phyloP scores from a whole-genome alignment of 2,113 vertebrate species.

The Ammodytes marinus region DNA sequence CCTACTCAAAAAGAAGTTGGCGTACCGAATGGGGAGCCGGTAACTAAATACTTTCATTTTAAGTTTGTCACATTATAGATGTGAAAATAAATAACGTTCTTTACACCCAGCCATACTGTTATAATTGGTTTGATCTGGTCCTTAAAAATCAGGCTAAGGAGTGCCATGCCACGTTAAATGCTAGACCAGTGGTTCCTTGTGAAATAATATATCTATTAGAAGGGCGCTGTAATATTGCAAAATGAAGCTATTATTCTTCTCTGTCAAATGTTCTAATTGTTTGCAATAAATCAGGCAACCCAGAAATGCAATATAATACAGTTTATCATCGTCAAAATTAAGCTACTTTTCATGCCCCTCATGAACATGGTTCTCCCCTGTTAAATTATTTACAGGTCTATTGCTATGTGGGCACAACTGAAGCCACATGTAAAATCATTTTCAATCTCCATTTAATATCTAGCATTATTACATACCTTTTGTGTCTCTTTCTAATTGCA shows the following conservation, averaged over 20 bases:
- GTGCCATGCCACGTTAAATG: not conserved
- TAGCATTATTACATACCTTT: not conserved
- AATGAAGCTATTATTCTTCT: not conserved
- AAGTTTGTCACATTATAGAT: not conserved
- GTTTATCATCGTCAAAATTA: not conserved
- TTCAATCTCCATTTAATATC: not conserved
- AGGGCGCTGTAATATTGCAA: not conserved
- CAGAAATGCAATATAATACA: not conserved
- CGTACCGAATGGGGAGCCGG: conserved; percentile 89
- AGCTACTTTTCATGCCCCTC: not conserved
- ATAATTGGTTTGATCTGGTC: not conserved
- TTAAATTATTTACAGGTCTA: not conserved
- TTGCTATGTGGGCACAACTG: not conserved
- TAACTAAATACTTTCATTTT: conserved; percentile 61
- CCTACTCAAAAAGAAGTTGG: conserved; percentile 88
- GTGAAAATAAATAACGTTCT: not conserved
- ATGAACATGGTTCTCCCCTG: not conserved
- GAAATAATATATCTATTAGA: no score
- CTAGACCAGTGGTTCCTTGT: no score
- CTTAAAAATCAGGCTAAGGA: not conserved
- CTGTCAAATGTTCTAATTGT: not conserved
- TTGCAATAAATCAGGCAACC: not conserved
- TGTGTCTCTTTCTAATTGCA: conserved; percentile 60
- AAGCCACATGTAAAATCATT: not conserved
- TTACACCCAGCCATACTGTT: no score